These are phyloP conservation scores for Drosophila willistoni DNA, from an alignment of 1,140 invertebrate species.

Conservation along the genomic window DNA sequence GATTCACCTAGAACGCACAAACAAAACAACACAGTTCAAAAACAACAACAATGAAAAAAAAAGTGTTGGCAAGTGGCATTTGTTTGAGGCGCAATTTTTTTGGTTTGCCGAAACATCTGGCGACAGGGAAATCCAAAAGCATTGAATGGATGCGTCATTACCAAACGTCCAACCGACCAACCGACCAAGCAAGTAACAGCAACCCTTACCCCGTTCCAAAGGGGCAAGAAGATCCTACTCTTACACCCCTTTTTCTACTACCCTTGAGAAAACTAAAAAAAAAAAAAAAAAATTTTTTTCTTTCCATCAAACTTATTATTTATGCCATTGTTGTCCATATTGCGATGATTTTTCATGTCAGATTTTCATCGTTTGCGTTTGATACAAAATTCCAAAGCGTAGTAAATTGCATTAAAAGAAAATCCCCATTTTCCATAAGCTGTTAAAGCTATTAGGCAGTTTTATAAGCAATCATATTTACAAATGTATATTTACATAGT, in stretches of 20 bases:
- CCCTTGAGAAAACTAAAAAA: slow-evolving; percentile 55
- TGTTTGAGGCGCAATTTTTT: slow-evolving; percentile 36
- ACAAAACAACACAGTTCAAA: not conserved
- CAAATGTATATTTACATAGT: too few relatives aligned
- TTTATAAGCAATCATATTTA: too few relatives aligned
- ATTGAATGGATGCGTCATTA: slow-evolving; percentile 69
- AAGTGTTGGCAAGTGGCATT: slow-evolving; percentile 58
- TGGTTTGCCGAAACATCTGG: slow-evolving; percentile 55
- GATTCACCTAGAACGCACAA: slow-evolving; percentile 45
- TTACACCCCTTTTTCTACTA: slow-evolving; percentile 56
- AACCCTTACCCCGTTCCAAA: slow-evolving; percentile 23
- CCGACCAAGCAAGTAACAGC: not conserved
- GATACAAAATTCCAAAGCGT: slow-evolving; percentile 47
- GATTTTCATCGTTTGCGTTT: slow-evolving; percentile 24
- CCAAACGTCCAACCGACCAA: not conserved
- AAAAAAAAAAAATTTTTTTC: slow-evolving; percentile 19
- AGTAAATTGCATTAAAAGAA: slow-evolving; percentile 26
- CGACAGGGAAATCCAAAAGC: slow-evolving; percentile 59
- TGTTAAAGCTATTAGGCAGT: not conserved
- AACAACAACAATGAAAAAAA: not conserved
- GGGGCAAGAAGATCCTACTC: not conserved
- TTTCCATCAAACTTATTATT: slow-evolving; percentile 23
- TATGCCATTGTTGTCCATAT: slow-evolving; percentile 13
- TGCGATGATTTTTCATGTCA: slow-evolving; percentile 60
- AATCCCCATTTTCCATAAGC: not conserved